Evolutionary conservation across 2,888 invertebrate species (phyloP).

Genomic region (Allygus modestus): DNA sequence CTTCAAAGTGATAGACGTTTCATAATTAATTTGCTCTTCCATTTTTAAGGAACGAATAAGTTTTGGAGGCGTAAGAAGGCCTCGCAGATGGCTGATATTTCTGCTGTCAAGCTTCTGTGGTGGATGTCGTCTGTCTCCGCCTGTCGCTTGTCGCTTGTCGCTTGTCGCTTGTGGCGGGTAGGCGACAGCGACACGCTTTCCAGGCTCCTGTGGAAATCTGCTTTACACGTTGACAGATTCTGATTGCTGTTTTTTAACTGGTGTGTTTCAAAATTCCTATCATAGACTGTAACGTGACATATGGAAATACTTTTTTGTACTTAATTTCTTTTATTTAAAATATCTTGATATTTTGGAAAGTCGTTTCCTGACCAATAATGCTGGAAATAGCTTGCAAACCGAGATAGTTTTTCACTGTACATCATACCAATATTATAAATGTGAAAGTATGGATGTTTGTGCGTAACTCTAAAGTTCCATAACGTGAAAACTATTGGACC

Average conservation of each 20-base stretch:
- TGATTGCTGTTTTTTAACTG: not conserved
- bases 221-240: not conserved
- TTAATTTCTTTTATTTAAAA: too few species aligned
- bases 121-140: conserved; percentile 23
- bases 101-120: not conserved
- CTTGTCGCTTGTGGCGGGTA: not conserved
- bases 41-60: not conserved
- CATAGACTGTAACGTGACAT: not conserved
- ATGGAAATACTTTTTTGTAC: too few species aligned
- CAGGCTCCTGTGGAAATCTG: conserved; percentile 5
- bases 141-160: conserved; percentile 17
- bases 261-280: not conserved
- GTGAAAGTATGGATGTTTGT: too few species aligned
- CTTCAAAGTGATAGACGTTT: not conserved
- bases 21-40: conserved; percentile 35
- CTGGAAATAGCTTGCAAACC: too few species aligned
- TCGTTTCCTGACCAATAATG: too few species aligned
- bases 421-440: too few species aligned
- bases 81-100: conserved; percentile 12
- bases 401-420: too few species aligned
- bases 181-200: conserved; percentile 9
- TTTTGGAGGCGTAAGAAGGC: not conserved
- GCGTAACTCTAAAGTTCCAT: too few species aligned
- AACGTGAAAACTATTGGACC: too few species aligned
- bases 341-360: too few species aligned